A percentile compares a stretch with the other conserved stretches of the same genome.
Evolutionary conservation across 1,140 invertebrate species (phyloP).

Genomic region (Eumaeus atala): DNA sequence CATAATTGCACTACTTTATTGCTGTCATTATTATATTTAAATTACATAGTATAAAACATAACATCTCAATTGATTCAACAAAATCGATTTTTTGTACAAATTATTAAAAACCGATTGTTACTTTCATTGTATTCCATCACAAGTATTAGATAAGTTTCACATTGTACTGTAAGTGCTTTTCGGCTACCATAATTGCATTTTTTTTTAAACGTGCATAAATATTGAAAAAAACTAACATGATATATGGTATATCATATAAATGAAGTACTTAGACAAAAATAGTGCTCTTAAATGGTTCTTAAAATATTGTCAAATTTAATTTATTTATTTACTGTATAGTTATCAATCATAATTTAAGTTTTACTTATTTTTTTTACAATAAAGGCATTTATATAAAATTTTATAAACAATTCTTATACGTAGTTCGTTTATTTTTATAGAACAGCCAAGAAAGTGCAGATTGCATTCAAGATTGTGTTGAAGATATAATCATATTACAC

Average conservation of each 20-base stretch:
- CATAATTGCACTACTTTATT: constrained; percentile 9
- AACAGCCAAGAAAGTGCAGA: too few species aligned
- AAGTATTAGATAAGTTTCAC: constrained; percentile 9
- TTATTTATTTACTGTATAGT: not conserved
- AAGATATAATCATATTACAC: too few species aligned
- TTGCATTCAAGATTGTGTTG: too few species aligned
- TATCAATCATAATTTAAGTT: not conserved
- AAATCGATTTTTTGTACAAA: constrained; percentile 11
- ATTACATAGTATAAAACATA: constrained; percentile 9
- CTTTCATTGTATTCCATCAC: not conserved
- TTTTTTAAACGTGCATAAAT: constrained; percentile 6
- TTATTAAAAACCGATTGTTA: constrained; percentile 8
- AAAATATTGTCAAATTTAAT: constrained; percentile 48
- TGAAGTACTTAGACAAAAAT: constrained; percentile 42
- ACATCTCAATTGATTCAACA: constrained; percentile 13
- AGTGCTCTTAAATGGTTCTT: constrained; percentile 46
- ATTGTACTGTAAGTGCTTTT: constrained; percentile 7
- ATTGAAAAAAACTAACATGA: constrained; percentile 13
- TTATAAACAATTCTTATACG: not conserved
- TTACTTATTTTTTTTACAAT: not conserved
- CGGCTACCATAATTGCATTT: constrained; percentile 2
- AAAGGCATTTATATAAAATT: constrained; percentile 3
- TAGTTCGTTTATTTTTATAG: too few species aligned
- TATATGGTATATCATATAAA: constrained; percentile 21
- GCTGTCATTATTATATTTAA: constrained; percentile 14